phyloP scores from a whole-genome alignment of 1,140 invertebrate genomes.

The Megathymus violae region DNA sequence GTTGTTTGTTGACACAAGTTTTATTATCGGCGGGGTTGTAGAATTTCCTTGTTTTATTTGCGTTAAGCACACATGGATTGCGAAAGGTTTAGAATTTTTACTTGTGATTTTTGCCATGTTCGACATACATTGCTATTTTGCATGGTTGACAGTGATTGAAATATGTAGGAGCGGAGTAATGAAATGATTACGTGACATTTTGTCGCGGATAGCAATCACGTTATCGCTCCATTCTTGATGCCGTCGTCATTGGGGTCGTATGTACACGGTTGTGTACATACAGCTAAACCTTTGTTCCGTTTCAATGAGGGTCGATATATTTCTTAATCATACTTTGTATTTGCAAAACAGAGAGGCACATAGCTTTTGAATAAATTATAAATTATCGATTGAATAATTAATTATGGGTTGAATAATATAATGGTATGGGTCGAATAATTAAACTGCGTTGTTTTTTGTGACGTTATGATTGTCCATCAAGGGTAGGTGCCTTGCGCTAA shows the following conservation, averaged over 20 bases:
- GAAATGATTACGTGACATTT: constrained; percentile 46
- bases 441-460: too few relatives aligned
- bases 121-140: constrained; percentile 8
- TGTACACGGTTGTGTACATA: constrained; percentile 42
- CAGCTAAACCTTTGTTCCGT: constrained; percentile 57
- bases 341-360: too few relatives aligned
- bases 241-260: constrained; percentile 58
- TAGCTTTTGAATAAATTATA: too few relatives aligned
- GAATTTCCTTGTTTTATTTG: constrained; percentile 56
- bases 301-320: constrained; percentile 57
- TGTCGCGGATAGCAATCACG: constrained; percentile 51
- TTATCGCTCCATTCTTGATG: constrained; percentile 44
- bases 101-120: constrained; percentile 9
- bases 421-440: too few relatives aligned
- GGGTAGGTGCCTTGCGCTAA: too few relatives aligned
- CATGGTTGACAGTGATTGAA: neutral
- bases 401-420: too few relatives aligned
- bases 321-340: constrained; percentile 25
- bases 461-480: too few relatives aligned
- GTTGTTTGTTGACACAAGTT: constrained; percentile 38
- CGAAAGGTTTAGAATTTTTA: too few relatives aligned
- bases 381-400: too few relatives aligned
- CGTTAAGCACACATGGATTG: constrained; percentile 41
- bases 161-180: neutral
- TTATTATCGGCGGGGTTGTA: constrained; percentile 33